Evolutionary conservation across 2,888 invertebrate genomes (phyloP).

Genomic region (Craniophora ligustri): DNA sequence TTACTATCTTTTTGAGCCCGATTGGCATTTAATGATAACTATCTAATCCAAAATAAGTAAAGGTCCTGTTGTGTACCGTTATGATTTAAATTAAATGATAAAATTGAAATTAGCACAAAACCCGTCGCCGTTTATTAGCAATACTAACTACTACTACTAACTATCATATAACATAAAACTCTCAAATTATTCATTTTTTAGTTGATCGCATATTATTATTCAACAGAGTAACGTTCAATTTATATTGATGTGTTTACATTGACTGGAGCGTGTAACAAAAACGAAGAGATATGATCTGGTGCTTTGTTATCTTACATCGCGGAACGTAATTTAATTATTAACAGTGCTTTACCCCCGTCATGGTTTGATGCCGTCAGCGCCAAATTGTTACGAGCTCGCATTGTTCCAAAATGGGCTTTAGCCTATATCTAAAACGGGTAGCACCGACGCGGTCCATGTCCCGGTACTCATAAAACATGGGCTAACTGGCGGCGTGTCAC

Average conservation of each 20-base stretch:
- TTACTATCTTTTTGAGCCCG: neutral
- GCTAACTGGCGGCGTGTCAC: conserved; percentile 69
- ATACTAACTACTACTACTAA: no score
- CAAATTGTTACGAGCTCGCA: conserved; percentile 59
- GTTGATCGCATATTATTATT: conserved; percentile 30
- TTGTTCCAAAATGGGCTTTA: conserved; percentile 64
- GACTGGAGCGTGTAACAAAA: conserved; percentile 29
- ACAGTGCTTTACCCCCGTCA: conserved; percentile 66
- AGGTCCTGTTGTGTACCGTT: neutral
- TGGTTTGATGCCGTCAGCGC: conserved; percentile 54
- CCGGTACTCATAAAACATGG: conserved; percentile 68
- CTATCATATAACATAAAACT: no score
- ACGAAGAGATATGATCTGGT: conserved; percentile 53
- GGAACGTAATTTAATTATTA: conserved; percentile 72
- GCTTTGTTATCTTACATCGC: conserved; percentile 62
- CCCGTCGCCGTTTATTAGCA: no score
- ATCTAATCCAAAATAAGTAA: neutral
- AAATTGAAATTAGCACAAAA: no score
- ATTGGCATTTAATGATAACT: neutral
- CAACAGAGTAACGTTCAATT: conserved; percentile 37
- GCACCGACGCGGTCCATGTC: conserved; percentile 49
- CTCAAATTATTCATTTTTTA: no score
- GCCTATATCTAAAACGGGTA: conserved; percentile 58
- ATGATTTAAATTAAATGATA: conserved; percentile 4
- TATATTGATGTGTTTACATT: conserved; percentile 41